Evolutionary conservation across 2,113 vertebrate genomes (phyloP).

Genomic region (Salvelinus sp.): DNA sequence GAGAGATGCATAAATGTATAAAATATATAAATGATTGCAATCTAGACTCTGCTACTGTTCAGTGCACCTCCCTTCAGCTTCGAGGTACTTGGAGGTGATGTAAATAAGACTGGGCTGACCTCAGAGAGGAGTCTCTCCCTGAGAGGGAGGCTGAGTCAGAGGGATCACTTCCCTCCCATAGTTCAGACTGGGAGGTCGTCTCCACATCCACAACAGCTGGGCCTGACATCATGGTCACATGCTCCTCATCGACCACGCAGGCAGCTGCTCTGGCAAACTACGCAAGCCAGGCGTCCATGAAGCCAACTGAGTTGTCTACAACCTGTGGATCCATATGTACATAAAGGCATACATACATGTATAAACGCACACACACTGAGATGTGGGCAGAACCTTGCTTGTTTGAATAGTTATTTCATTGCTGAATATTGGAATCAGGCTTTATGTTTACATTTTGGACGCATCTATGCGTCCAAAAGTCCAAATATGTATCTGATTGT

Average conservation of each 20-base stretch:
- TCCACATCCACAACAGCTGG: background rate
- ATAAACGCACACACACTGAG: background rate
- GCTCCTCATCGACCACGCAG: background rate
- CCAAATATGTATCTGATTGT: conserved; percentile 26
- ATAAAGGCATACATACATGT: background rate
- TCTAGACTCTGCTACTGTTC: too few species aligned
- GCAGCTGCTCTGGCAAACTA: conserved; percentile 8
- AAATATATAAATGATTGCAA: too few species aligned
- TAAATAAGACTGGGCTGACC: too few species aligned
- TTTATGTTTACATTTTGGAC: conserved; percentile 21
- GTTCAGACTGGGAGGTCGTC: conserved; percentile 25
- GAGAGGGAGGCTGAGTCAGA: conserved; percentile 11
- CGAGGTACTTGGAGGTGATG: too few species aligned
- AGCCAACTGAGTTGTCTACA: background rate
- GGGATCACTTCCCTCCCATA: background rate
- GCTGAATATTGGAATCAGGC: conserved; percentile 6
- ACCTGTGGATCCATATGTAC: background rate
- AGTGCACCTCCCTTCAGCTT: too few species aligned
- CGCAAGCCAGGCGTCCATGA: background rate
- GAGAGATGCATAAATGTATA: background rate
- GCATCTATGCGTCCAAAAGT: background rate
- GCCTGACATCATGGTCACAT: conserved; percentile 17
- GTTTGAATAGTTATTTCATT: background rate
- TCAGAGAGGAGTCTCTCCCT: background rate
- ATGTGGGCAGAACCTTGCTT: background rate